Evolutionary conservation across 2,113 vertebrate species (phyloP).

Genomic region (Pachypanchax playfairii): DNA sequence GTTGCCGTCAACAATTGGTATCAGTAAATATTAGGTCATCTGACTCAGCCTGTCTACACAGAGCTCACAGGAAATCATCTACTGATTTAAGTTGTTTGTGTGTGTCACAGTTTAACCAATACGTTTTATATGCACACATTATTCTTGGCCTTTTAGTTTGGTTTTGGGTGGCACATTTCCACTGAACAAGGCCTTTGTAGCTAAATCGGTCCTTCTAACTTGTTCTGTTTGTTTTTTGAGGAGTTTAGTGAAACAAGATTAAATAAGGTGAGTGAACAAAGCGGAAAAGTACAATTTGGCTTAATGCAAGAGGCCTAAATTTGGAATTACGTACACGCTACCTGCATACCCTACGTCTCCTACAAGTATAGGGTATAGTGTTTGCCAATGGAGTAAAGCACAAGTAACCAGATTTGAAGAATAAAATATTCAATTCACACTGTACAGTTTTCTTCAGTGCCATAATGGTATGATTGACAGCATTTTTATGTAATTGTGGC

Average conservation of each 20-base stretch:
- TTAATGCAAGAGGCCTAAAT: neutral
- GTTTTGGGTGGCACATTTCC: too few relatives aligned
- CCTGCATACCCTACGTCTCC: too few relatives aligned
- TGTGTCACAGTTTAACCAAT: slow-evolving; percentile 8
- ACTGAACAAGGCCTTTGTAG: neutral
- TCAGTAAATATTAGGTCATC: slow-evolving; percentile 32
- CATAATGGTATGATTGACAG: neutral
- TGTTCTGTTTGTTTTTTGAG: neutral
- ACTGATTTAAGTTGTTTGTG: slow-evolving; percentile 36
- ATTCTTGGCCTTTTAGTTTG: too few relatives aligned
- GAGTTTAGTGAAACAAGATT: neutral
- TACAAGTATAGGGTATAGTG: too few relatives aligned
- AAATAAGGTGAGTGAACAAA: neutral
- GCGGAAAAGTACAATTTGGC: neutral
- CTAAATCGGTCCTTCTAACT: neutral
- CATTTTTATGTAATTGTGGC: neutral
- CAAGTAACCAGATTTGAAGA: neutral
- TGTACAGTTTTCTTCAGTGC: neutral
- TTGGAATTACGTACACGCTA: neutral
- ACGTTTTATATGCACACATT: too few relatives aligned
- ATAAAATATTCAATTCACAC: neutral
- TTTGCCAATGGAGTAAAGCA: neutral
- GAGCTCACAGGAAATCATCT: slow-evolving; percentile 35
- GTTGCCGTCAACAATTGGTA: slow-evolving; percentile 18
- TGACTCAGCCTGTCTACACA: slow-evolving; percentile 34